These are phyloP conservation scores for Nemopilema nomurai DNA, from an alignment of 30 jellyfish, hydroid and myxozoan species.

Conservation along the genomic window DNA sequence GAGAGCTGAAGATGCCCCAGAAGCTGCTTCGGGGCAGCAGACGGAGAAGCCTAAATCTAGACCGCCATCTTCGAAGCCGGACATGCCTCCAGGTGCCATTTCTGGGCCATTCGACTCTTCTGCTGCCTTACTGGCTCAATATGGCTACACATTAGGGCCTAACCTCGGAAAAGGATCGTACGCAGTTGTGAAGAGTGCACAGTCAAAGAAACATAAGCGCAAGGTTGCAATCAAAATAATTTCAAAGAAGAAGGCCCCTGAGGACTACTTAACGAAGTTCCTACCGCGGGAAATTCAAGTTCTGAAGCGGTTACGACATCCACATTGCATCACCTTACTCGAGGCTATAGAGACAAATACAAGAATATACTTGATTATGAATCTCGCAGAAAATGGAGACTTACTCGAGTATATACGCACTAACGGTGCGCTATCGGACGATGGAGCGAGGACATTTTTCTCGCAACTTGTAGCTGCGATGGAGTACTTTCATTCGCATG, in stretches of 20 bases:
- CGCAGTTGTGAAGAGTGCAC: conserved; percentile 94
- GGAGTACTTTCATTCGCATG: conserved; percentile 91
- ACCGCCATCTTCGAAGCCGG: conserved; percentile 51
- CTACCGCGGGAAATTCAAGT: conserved; percentile 98
- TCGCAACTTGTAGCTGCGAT: conserved; percentile 82
- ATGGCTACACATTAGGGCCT: conserved; percentile 92
- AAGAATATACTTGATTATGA: conserved; percentile 92
- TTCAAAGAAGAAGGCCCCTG: conserved; percentile 99
- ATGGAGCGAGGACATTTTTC: conserved; percentile 84
- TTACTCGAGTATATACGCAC: conserved; percentile 92
- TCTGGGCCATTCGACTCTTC: conserved; percentile 97
- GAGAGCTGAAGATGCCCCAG: conserved; percentile 8
- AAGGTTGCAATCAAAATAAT: conserved; percentile 91
- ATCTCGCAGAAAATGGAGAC: conserved; percentile 98
- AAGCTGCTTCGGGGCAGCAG: conserved; percentile 2
- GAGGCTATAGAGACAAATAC: conserved; percentile 98
- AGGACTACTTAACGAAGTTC: conserved; percentile 90
- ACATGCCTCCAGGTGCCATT: conserved; percentile 69
- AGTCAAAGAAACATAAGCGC: conserved; percentile 86
- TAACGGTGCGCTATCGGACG: conserved; percentile 90
- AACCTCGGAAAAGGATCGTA: conserved; percentile 97
- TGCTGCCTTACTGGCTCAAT: conserved; percentile 93
- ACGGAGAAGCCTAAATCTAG: conserved; percentile 44
- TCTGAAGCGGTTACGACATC: conserved; percentile 85
- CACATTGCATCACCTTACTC: conserved; percentile 87